Percentiles rank a stretch among this genome's conserved stretches.
Evolutionary conservation across 2,888 invertebrate genomes (phyloP).

Genomic region (Drosophila bunnanda): DNA sequence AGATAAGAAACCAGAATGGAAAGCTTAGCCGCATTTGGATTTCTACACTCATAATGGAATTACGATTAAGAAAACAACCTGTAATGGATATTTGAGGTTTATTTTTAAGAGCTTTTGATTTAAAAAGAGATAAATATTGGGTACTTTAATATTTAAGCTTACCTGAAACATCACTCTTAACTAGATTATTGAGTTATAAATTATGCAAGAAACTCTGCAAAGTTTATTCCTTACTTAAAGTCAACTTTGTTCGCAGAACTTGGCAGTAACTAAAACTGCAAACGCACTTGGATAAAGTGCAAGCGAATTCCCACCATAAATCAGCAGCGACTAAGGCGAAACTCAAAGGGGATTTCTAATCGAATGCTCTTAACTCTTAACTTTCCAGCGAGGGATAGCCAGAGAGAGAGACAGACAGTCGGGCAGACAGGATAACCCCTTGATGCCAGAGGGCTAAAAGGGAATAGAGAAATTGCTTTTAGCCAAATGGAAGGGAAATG

Average conservation of each 20-base stretch:
- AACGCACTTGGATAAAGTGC: conserved; percentile 14
- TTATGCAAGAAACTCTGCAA: background rate
- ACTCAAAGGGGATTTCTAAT: conserved; percentile 25
- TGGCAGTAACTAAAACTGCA: conserved; percentile 14
- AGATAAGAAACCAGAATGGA: conserved; percentile 43
- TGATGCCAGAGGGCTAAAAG: conserved; percentile 1
- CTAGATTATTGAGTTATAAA: background rate
- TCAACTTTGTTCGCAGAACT: conserved; percentile 5
- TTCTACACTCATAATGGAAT: conserved; percentile 5
- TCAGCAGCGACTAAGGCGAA: conserved; percentile 10
- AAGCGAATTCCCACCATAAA: conserved; percentile 13
- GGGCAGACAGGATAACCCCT: conserved; percentile 16
- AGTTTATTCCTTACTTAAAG: background rate
- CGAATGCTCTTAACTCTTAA: conserved; percentile 26
- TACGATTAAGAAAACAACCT: conserved; percentile 24
- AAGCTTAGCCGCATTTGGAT: conserved; percentile 32
- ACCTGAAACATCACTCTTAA: background rate
- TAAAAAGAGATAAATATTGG: background rate
- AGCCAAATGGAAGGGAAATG: conserved; percentile 13
- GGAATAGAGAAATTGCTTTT: conserved; percentile 16
- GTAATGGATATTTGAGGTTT: conserved; percentile 13
- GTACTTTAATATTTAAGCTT: background rate
- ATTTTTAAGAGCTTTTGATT: background rate
- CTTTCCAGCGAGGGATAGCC: conserved; percentile 12
- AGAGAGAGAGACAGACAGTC: background rate